Percentiles rank a stretch among this genome's conserved stretches.
Evolutionary conservation across 2,113 vertebrate genomes (phyloP).

Genomic region (Halcyon malimbica): DNA sequence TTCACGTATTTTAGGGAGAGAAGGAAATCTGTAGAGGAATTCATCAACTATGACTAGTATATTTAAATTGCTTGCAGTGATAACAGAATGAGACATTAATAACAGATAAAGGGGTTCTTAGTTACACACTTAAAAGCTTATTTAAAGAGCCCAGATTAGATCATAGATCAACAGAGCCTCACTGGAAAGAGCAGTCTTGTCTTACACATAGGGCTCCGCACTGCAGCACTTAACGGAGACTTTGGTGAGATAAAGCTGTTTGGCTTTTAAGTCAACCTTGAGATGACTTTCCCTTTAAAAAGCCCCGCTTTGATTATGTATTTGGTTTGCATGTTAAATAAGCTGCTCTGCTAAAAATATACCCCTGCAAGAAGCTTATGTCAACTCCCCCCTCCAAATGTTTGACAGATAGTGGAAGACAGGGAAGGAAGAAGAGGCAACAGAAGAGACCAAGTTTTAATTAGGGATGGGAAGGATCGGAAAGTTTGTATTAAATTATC

Average conservation of each 20-base stretch:
- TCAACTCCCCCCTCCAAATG: not conserved
- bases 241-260: slow-evolving; percentile 66
- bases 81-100: slow-evolving; percentile 60
- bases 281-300: slow-evolving; percentile 62
- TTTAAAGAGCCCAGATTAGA: slow-evolving; percentile 62
- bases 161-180: slow-evolving; percentile 59
- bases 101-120: slow-evolving; percentile 50
- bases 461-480: not conserved
- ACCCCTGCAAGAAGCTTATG: slow-evolving; percentile 22
- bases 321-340: slow-evolving; percentile 58
- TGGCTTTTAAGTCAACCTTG: slow-evolving; percentile 70
- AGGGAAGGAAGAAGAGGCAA: not conserved
- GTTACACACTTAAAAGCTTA: slow-evolving; percentile 63
- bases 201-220: slow-evolving; percentile 3
- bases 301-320: slow-evolving; percentile 11
- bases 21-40: slow-evolving; percentile 57
- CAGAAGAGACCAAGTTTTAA: not conserved
- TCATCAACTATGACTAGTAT: slow-evolving; percentile 45
- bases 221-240: not conserved
- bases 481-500: not conserved
- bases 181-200: slow-evolving; percentile 21
- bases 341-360: slow-evolving; percentile 56
- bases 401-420: slow-evolving; percentile 17
- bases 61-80: slow-evolving; percentile 63
- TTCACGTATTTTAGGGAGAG: slow-evolving; percentile 1